These are phyloP conservation scores for Mormyrus hasselquistii DNA, from an alignment of 2,797 vertebrate species.

Conservation along the genomic window DNA sequence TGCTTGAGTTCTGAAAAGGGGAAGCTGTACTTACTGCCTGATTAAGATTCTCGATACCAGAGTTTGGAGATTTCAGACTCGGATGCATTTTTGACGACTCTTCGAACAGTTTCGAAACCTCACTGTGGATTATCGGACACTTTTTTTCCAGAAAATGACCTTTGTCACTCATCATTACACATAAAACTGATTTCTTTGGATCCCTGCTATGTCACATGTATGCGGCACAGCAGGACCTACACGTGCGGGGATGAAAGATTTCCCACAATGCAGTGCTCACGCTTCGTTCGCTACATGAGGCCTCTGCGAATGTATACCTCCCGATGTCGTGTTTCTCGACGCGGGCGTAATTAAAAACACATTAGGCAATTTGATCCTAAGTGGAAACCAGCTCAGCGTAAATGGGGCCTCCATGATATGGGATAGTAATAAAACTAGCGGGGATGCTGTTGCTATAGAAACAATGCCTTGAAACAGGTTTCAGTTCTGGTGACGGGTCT, in stretches of 20 bases:
- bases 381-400: background rate
- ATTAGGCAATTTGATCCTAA: background rate
- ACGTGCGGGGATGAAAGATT: background rate
- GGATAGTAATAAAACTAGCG: background rate
- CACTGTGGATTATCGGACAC: background rate
- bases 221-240: background rate
- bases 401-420: background rate
- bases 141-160: background rate
- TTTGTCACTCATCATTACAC: background rate
- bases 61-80: background rate
- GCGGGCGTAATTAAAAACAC: constrained; percentile 16
- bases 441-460: constrained; percentile 1
- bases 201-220: background rate
- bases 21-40: background rate
- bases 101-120: background rate
- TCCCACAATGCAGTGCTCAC: background rate
- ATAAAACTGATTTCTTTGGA: background rate
- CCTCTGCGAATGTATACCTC: background rate
- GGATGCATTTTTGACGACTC: background rate
- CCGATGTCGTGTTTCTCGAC: background rate
- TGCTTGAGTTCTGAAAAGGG: background rate
- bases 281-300: background rate
- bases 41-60: background rate
- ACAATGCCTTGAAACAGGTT: background rate
- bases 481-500: background rate